Evolutionary conservation across 2,113 vertebrate species (phyloP).

Genomic region (Sander vitreus): DNA sequence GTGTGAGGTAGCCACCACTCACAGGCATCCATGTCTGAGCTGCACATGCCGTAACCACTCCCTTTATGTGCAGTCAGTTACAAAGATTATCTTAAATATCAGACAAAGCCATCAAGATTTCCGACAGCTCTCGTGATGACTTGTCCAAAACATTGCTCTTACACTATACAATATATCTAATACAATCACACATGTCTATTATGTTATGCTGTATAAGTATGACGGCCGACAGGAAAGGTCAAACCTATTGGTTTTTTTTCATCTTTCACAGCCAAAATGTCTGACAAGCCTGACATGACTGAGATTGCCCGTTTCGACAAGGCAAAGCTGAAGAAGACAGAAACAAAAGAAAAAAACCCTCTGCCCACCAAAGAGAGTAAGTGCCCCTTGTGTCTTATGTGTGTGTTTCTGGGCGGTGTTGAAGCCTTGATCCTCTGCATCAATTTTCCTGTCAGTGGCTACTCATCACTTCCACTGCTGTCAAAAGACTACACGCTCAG

Average conservation of each 20-base stretch:
- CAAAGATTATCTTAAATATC: neutral
- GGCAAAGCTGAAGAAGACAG: conserved; percentile 93
- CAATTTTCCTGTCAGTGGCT: conserved; percentile 54
- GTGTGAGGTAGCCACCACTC: conserved; percentile 55
- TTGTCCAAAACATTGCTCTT: neutral
- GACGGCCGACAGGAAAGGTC: conserved; percentile 50
- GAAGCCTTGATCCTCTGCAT: conserved; percentile 34
- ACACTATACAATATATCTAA: no score
- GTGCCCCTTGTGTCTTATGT: conserved; percentile 58
- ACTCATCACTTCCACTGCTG: conserved; percentile 35
- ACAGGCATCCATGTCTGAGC: conserved; percentile 49
- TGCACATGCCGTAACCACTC: conserved; percentile 67
- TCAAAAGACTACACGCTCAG: conserved; percentile 40
- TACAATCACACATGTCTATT: neutral
- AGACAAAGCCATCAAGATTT: neutral
- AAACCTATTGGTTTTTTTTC: conserved; percentile 17
- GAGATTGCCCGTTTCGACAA: conserved; percentile 92
- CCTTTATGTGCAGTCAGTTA: conserved; percentile 51
- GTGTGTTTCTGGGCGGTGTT: conserved; percentile 16
- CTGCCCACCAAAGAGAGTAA: conserved; percentile 93
- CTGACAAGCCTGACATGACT: conserved; percentile 90
- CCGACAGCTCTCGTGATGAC: neutral
- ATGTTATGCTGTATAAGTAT: neutral
- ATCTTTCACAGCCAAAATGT: conserved; percentile 86
- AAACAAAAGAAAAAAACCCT: conserved; percentile 93